Conservation (phyloP, 2,797 vertebrate species). For the Chloroceryle inda region DNA sequence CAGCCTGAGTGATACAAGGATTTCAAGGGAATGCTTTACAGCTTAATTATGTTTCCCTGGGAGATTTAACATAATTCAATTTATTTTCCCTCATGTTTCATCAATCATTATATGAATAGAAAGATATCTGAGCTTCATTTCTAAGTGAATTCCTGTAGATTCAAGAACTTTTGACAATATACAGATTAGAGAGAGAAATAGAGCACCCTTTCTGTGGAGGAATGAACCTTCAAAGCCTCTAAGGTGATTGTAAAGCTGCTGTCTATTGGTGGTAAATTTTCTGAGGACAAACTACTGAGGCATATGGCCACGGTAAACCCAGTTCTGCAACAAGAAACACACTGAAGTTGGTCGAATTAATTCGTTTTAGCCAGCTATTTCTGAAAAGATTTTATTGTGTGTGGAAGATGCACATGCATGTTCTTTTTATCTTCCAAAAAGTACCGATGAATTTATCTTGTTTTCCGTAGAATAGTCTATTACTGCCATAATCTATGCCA, state of each 20-base stretch:
- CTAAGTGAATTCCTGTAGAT: conserved; percentile 68
- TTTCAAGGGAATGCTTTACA: conserved; percentile 81
- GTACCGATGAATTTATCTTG: background rate
- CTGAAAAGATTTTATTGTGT: background rate
- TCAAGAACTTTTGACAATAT: conserved; percentile 38
- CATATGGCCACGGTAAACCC: background rate
- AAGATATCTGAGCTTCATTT: conserved; percentile 71
- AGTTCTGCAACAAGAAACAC: background rate
- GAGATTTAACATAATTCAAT: conserved; percentile 83
- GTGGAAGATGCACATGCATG: background rate
- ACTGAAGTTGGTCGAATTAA: background rate
- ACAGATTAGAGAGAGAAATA: background rate
- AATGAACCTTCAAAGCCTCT: background rate
- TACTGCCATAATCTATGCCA: background rate
- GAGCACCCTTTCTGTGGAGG: background rate
- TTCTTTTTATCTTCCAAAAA: background rate
- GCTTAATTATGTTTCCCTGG: conserved; percentile 83
- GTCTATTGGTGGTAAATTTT: background rate
- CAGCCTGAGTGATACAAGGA: conserved; percentile 74
- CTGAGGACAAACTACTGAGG: background rate
- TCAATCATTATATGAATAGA: conserved; percentile 77
- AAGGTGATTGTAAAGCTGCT: background rate
- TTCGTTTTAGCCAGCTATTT: background rate
- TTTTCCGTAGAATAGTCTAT: background rate
- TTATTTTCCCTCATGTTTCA: conserved; percentile 81